Conservation (phyloP, 2,888 invertebrate species). For the Aradus depressus region DNA sequence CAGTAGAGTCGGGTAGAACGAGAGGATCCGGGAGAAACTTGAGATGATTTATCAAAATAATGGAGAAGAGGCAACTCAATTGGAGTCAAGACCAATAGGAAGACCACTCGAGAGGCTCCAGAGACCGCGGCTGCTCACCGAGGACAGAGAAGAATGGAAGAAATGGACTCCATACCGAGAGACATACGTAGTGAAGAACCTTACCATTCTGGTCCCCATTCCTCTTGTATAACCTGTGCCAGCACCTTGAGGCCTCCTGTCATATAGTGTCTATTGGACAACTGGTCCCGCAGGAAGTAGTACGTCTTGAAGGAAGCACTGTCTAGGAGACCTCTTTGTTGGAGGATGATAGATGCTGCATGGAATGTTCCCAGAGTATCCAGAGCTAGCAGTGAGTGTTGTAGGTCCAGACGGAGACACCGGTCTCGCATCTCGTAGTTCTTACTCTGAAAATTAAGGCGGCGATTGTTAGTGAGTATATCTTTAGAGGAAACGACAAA, state of each 20-base stretch:
- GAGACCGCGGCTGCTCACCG: no score
- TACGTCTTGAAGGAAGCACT: conserved; percentile 1
- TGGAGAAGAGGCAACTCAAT: no score
- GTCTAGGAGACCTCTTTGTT: conserved; percentile 3
- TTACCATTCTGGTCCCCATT: conserved; percentile 21
- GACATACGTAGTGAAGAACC: neutral
- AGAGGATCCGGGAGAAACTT: no score
- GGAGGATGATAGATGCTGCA: conserved; percentile 8
- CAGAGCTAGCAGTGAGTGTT: conserved; percentile 9
- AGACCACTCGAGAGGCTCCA: no score
- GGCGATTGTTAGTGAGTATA: neutral
- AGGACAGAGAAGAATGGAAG: no score
- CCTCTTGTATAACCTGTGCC: conserved; percentile 17
- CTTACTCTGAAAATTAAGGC: conserved; percentile 7
- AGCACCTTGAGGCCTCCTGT: conserved; percentile 9
- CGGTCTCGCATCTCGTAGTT: conserved; percentile 15
- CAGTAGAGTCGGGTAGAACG: no score
- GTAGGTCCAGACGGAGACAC: neutral
- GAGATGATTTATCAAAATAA: no score
- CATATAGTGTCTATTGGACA: conserved; percentile 7
- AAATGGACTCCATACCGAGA: neutral
- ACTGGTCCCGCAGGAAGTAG: conserved; percentile 9
- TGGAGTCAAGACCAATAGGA: no score
- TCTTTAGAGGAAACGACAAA: neutral
- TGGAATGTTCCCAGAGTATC: conserved; percentile 9